Base-by-base conservation (phyloP, 2,113 vertebrate species). In the Plectropomus leopardus region DNA sequence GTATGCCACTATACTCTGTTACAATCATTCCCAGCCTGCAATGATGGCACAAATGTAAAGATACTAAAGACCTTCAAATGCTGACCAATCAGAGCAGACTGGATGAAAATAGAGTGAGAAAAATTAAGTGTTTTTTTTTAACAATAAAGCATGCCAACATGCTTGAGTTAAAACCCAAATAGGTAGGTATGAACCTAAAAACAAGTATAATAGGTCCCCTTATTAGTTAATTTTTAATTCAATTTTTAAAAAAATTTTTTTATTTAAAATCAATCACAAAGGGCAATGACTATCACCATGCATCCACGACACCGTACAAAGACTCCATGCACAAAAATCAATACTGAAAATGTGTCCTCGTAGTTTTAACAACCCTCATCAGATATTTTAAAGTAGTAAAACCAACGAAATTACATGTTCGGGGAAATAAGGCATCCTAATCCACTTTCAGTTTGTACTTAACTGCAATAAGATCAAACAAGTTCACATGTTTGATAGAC, bases 341-440 rank as follows among this genome's bases (percentile, higher is more conserved):
- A 28, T 19, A 45, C 45, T 73, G 28, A 40, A 36, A 55, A 9
- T 17, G 40, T 24, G 15, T 40, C 51, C 11, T 26, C 19, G 45
- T 7, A 16, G 19, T 44, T 55, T 44, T 7, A 45, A 58, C 24
- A 15, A 28, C 3, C 24, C 7, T 21, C 24, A 40, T 24, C 58
- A n/a, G 44, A 36, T 59, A 24, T 45, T 65, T 75, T 36, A 13
- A 66, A 24, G 44, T n/a, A 60, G 19, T 14, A 19, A 42, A 61
- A 15, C n/a, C 11, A 30, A 24, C n/a, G 16, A 30, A 69, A 42
- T 19, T 30, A 34, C 30, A 21, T n/a, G 9, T 10, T 59, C 32
- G 4, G 30, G 19, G 57, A 50, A 21, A 21, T 9, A n/a, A 34
- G 19, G 4, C 16, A 14, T 17, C 26, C 10, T 5, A 17, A 7